phyloP scores from a whole-genome alignment of 2,113 vertebrate species.

The Tachysurus vachellii region DNA sequence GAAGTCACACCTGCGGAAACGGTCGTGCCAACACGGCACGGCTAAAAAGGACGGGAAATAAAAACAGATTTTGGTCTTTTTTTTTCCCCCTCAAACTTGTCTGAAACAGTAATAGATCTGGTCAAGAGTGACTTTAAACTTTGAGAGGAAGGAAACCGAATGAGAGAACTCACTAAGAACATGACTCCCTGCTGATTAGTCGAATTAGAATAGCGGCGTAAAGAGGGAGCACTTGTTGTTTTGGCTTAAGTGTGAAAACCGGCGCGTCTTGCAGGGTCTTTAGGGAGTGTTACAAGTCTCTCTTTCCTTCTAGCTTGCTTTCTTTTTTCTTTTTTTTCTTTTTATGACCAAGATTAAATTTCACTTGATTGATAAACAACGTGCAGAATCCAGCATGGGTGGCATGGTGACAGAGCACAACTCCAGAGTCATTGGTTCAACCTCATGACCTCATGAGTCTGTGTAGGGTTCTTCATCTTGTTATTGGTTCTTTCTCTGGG shows the following conservation, averaged over 20 bases:
- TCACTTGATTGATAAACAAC: not conserved
- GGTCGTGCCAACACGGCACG: not conserved
- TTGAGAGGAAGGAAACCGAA: conserved; percentile 26
- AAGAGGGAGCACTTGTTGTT: conserved; percentile 45
- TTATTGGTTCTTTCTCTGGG: not conserved
- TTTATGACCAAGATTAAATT: conserved; percentile 17
- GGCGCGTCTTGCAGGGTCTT: conserved; percentile 46
- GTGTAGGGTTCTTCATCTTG: not conserved
- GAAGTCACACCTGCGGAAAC: conserved; percentile 3
- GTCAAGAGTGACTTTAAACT: not conserved
- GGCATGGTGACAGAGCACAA: not conserved
- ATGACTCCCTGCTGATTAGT: conserved; percentile 60
- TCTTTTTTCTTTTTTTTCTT: not conserved
- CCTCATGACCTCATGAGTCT: not conserved
- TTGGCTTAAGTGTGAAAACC: not conserved
- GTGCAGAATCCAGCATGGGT: not conserved
- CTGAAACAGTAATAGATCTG: not conserved
- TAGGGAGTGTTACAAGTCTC: conserved; percentile 41
- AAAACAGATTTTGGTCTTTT: conserved; percentile 27
- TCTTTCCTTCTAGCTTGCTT: conserved; percentile 8
- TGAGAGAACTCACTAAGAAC: conserved; percentile 59
- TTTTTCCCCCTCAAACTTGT: not conserved
- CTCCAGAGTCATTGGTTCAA: not conserved
- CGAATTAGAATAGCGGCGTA: conserved; percentile 62
- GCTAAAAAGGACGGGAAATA: not conserved